Evolutionary conservation across 2,888 invertebrate genomes (phyloP), one percentile per base, ranked within the genome.

Genomic region (Drosophila ezoana): DNA sequence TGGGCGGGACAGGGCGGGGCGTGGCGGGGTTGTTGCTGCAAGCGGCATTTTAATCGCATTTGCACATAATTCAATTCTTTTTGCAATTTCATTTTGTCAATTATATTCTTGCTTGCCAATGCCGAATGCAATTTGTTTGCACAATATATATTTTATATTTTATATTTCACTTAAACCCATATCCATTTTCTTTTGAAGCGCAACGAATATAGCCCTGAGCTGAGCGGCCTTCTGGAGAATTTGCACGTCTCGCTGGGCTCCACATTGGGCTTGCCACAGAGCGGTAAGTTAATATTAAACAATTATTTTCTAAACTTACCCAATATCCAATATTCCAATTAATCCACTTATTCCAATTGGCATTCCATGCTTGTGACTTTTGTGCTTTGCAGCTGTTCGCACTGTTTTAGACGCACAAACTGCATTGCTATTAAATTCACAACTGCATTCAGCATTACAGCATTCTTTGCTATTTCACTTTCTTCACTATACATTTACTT

Each of bases 181-280:
- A 14, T 57, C 18, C 32, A 18, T 54, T 41, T 47, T 35, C 18
- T 16, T 20, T 56, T 60, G 49, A 64, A 92, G 91, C 88, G 90
- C 76, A 87, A 87, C 52, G 92, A 92, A 60, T 92, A 92, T 68
- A 90, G 90, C 64, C 87, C 91, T 1, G 92, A 92, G 72, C 72
- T 92, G 64, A 90, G 91, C 72, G 91, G 90, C 49, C 77, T 92
- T 28, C 90, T 92, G 44, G 91, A 92, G 77, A 93, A 90, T 81
- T 85, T 92, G 66, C 92, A 92, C 78, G 87, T 90, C 37, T 91
- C 92, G 38, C 76, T 93, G 58, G 92, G 92, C 40, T 90, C 91
- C 48, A 91, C 91, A 13, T 77, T 92, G 78, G 92, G 92, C 14
- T 67, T 92, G 72, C 91, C 92, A 37, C 91, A 92, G 72, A 91